Base-by-base conservation (phyloP, 2,113 vertebrate species). In the Oryzias melastigma region DNA sequence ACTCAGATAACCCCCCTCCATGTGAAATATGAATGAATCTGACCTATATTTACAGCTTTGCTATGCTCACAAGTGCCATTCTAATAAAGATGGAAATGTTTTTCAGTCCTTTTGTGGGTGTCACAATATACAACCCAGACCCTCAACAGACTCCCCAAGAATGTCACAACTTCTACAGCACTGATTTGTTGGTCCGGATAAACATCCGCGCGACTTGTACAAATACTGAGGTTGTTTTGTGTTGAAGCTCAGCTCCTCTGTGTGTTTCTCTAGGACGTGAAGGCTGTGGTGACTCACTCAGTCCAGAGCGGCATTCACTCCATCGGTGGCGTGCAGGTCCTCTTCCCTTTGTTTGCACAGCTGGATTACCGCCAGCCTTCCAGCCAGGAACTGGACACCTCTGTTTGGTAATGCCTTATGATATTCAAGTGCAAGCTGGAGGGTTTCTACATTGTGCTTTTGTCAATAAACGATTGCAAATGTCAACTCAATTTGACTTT, bases 291-390 rank as follows among this genome's bases (percentile, higher is more conserved):
- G 84, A 99, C 96, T 0, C 97, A 98, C 88, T 98, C 97, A 1
- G 93, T 98, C 66, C 97, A 98, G 85, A 98, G 97, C 82, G 97
- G 96, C 35, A 93, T 99, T 81, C 97, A 99, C 85, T 99, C 97
- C 7, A 95, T 99, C 42, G 97, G 97, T 77, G 97, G 97, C 0
- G 93, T 99, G 65, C 97, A 98, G 91, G 97, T 98, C 59, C 94
- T 99, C 57, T 99, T 99, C 76, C 96, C 97, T 62, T 92, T 99
- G 61, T 99, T 98, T 90, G 95, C 95, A 83, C 97, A 99, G 87
- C 86, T 99, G 86, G 97, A 99, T 85, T 95, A 92, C 41, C 92
- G 79, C 86, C 95, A 98, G 80, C 92, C 94, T 68, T 92, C 91
- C 64, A 93, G 92, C 12, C 92, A 96, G 6, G 91, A 95, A 52